These are phyloP conservation scores for Cryptoblepharus egeriae DNA, from an alignment of 2,797 vertebrate species.

Conservation along the genomic window DNA sequence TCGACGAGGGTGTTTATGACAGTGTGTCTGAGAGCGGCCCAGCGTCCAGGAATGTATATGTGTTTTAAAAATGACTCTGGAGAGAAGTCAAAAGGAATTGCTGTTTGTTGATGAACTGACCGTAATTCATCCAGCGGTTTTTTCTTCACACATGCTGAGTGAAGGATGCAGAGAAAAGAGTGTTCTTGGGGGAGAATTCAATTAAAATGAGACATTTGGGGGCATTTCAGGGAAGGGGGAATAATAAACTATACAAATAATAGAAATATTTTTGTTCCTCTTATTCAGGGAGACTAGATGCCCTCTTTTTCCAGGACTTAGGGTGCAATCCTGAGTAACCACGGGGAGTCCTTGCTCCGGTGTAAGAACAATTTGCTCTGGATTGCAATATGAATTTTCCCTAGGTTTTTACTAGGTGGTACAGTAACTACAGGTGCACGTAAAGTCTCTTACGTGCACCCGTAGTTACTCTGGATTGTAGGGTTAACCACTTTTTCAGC, in stretches of 20 bases:
- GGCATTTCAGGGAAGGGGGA: background rate
- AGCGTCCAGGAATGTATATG: conserved; percentile 13
- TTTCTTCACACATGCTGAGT: background rate
- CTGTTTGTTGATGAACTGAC: conserved; percentile 36
- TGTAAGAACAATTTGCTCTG: no score
- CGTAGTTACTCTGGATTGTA: no score
- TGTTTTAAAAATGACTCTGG: conserved; percentile 36
- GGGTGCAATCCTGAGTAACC: no score
- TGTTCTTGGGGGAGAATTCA: conserved; percentile 5
- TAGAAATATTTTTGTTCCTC: background rate
- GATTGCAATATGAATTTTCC: no score
- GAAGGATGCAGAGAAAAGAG: background rate
- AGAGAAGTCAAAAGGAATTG: conserved; percentile 32
- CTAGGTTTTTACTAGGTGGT: no score
- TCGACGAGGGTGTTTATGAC: conserved; percentile 27
- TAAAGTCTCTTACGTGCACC: no score
- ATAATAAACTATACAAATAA: background rate
- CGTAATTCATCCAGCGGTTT: conserved; percentile 22
- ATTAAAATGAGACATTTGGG: background rate
- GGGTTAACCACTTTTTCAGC: no score
- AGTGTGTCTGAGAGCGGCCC: background rate
- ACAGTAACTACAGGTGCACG: no score
- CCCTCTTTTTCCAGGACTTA: no score
- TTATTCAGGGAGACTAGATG: no score
- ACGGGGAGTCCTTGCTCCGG: no score